Evolutionary conservation across 53 echinoderm and acorn worm genomes (phyloP).

Genomic region (Echinometra lucunter): DNA sequence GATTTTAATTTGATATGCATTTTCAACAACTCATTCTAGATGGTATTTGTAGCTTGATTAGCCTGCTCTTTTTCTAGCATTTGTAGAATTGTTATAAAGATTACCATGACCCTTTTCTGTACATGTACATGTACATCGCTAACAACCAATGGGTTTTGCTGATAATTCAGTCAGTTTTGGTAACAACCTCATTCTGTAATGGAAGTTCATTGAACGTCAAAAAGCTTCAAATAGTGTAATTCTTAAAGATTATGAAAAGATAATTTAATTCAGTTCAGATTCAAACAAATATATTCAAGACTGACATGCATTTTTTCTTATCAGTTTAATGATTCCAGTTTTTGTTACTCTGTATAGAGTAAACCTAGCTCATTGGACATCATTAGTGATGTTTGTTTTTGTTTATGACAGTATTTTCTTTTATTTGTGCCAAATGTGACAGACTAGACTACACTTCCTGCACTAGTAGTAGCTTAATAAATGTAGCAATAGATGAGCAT

Average conservation of each 20-base stretch:
- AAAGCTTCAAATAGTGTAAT: too few relatives aligned
- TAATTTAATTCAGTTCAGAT: background rate
- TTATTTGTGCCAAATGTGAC: constrained; percentile 56
- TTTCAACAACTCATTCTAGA: background rate
- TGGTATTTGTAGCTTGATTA: background rate
- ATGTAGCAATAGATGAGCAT: constrained; percentile 18
- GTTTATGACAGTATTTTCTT: constrained; percentile 48
- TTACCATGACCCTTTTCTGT: background rate
- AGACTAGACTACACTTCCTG: constrained; percentile 12
- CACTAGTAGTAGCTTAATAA: background rate
- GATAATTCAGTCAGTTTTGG: background rate
- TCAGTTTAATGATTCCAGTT: constrained; percentile 28
- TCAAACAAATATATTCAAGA: background rate
- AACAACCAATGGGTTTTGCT: background rate
- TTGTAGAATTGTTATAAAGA: background rate
- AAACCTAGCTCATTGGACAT: background rate
- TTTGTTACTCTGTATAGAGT: constrained; percentile 23
- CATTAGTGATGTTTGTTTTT: constrained; percentile 5
- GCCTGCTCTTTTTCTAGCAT: background rate
- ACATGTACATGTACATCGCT: background rate
- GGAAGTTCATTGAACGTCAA: background rate
- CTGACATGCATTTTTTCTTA: background rate
- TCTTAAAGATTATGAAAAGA: background rate
- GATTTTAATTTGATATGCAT: background rate
- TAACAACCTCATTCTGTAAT: background rate